Evolutionary conservation across 2,888 invertebrate genomes (phyloP).

Genomic region (Opisthograptis luteolata): DNA sequence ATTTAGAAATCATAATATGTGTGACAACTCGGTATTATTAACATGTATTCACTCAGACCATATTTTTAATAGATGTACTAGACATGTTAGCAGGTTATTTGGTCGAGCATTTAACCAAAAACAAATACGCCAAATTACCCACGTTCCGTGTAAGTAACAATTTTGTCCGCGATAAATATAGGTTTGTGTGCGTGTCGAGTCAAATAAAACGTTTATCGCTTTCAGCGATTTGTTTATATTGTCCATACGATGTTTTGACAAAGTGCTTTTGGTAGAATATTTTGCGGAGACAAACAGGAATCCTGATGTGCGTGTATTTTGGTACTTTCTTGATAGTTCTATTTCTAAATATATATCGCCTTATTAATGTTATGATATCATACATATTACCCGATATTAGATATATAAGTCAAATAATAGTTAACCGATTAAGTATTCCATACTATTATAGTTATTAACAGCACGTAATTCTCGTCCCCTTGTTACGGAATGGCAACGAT

Average conservation of each 20-base stretch:
- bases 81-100: constrained; percentile 5
- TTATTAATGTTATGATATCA: too few relatives aligned
- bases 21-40: background rate
- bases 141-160: constrained; percentile 16
- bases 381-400: too few relatives aligned
- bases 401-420: too few relatives aligned
- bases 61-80: constrained; percentile 35
- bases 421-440: too few relatives aligned
- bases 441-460: too few relatives aligned
- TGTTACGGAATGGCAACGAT: too few relatives aligned
- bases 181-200: constrained; percentile 13
- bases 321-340: too few relatives aligned
- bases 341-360: too few relatives aligned
- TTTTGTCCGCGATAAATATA: constrained; percentile 18
- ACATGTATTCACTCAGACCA: constrained; percentile 2
- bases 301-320: too few relatives aligned
- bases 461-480: too few relatives aligned
- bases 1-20: too few relatives aligned
- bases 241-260: constrained; percentile 1
- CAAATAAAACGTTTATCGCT: constrained; percentile 15
- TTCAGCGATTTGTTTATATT: constrained; percentile 8
- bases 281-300: too few relatives aligned
- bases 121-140: constrained; percentile 15
- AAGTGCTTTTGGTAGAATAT: background rate
- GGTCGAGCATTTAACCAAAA: constrained; percentile 6